phyloP scores from a whole-genome alignment of 2,797 vertebrate species.

The Mus caroli region DNA sequence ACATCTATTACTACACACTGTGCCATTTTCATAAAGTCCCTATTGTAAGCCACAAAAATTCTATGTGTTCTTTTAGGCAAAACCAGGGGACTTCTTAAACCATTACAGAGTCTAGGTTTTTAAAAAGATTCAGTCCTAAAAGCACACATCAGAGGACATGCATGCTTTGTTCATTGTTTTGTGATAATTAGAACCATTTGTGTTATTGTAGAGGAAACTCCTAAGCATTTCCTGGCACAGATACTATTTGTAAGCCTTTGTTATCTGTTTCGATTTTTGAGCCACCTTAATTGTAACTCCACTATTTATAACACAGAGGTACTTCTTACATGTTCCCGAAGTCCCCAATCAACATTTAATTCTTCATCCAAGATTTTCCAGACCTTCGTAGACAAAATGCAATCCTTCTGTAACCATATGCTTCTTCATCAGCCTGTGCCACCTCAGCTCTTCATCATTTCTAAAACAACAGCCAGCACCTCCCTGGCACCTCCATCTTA shows the following conservation, averaged over 20 bases:
- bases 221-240: slow-evolving; percentile 3
- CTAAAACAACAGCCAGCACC: background rate
- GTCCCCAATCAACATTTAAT: background rate
- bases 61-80: slow-evolving; percentile 18
- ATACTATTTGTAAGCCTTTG: background rate
- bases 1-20: background rate
- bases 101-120: background rate
- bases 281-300: background rate
- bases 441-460: background rate
- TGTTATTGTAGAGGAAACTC: background rate
- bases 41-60: slow-evolving; percentile 32
- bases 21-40: background rate
- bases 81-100: background rate
- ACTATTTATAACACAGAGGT: background rate
- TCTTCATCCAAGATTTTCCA: background rate
- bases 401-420: background rate
- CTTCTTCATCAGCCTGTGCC: background rate
- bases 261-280: slow-evolving; percentile 37
- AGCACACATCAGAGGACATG: background rate
- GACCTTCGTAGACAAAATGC: background rate
- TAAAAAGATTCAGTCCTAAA: slow-evolving; percentile 20
- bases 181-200: background rate
- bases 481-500: background rate
- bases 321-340: background rate
- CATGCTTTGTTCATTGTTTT: background rate